Conservation (phyloP, 2,888 invertebrate genomes). For the Zhuqinia jingwanae region DNA sequence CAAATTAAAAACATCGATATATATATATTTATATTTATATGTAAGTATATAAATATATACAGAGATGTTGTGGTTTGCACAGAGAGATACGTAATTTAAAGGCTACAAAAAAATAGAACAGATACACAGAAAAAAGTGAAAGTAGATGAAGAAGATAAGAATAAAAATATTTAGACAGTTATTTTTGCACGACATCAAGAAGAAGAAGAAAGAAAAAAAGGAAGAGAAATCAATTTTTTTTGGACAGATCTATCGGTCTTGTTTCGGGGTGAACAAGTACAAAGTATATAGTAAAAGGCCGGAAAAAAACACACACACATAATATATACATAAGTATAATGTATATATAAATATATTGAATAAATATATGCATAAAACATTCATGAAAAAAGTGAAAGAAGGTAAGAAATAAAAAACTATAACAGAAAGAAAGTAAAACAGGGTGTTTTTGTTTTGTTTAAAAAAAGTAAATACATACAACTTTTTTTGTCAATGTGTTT, state of each 20-base stretch:
- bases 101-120: slow-evolving; percentile 29
- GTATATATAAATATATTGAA: too few relatives aligned
- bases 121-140: slow-evolving; percentile 67
- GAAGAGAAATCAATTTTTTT: too few relatives aligned
- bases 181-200: slow-evolving; percentile 43
- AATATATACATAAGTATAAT: too few relatives aligned
- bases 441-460: too few relatives aligned
- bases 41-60: too few relatives aligned
- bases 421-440: neutral
- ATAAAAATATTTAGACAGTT: slow-evolving; percentile 42
- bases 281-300: neutral
- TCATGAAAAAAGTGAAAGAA: slow-evolving; percentile 16
- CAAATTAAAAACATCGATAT: slow-evolving; percentile 33
- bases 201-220: slow-evolving; percentile 52
- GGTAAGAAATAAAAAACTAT: neutral
- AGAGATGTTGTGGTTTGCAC: slow-evolving; percentile 21
- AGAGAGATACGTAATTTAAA: slow-evolving; percentile 59
- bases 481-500: too few relatives aligned
- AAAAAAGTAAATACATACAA: neutral
- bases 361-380: too few relatives aligned
- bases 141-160: slow-evolving; percentile 73
- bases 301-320: slow-evolving; percentile 6
- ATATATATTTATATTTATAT: too few relatives aligned
- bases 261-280: slow-evolving; percentile 69
- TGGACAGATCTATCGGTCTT: neutral